These are phyloP conservation scores for Chydorus sphaericus DNA, from an alignment of 2,888 invertebrate species.

Conservation along the genomic window DNA sequence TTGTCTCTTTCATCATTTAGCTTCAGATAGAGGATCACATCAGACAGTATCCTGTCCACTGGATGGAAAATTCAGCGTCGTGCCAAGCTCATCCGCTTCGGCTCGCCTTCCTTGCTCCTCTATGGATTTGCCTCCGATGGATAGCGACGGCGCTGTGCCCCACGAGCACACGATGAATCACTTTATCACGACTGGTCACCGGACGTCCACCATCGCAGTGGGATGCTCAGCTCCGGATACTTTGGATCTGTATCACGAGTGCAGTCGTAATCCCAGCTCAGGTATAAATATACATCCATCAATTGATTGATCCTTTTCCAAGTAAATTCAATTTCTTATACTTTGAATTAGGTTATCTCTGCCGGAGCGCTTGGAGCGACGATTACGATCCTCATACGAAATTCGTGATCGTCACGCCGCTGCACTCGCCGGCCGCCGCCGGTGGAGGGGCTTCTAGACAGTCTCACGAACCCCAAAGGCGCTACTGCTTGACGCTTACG, in stretches of 20 bases:
- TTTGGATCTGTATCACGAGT: conserved; percentile 39
- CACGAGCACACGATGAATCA: neutral
- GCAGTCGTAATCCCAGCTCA: conserved; percentile 8
- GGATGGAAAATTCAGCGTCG: conserved; percentile 12
- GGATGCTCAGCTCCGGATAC: conserved; percentile 61
- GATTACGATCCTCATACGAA: conserved; percentile 30
- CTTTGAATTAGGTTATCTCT: conserved; percentile 4
- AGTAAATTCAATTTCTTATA: neutral
- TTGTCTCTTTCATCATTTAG: neutral
- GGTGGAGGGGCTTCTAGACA: neutral
- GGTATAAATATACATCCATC: neutral
- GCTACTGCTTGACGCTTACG: conserved; percentile 5
- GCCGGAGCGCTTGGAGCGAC: conserved; percentile 24
- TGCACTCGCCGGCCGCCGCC: conserved; percentile 2
- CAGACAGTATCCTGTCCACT: conserved; percentile 13
- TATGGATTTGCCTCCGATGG: conserved; percentile 2
- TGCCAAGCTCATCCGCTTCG: neutral
- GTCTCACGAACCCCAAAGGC: neutral
- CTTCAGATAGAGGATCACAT: neutral
- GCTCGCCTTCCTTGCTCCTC: conserved; percentile 6
- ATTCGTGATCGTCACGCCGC: conserved; percentile 13
- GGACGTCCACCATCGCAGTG: conserved; percentile 40
- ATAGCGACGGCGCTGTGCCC: neutral
- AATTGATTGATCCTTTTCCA: neutral
- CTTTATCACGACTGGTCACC: neutral